These are phyloP conservation scores for Cebus imitator DNA, from an alignment of 2,113 vertebrate species.

Conservation along the genomic window DNA sequence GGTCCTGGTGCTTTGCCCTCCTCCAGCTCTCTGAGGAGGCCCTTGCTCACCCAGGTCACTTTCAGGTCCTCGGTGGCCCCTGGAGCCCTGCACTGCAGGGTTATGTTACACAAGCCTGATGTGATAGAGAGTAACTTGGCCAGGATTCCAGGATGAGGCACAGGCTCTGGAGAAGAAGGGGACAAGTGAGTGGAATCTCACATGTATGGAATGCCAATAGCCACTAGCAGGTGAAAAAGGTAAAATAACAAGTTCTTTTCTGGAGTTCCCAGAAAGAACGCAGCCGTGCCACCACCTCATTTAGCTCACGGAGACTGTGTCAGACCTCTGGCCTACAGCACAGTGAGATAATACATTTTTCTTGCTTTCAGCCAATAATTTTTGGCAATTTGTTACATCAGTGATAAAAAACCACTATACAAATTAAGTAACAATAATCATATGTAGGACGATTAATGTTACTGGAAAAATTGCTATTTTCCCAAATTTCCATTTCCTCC, in stretches of 20 bases:
- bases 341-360: neutral
- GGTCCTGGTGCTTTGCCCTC: neutral
- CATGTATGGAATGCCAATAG: neutral
- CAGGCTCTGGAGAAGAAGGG: neutral
- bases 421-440: neutral
- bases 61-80: constrained; percentile 22
- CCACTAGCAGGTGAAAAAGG: neutral
- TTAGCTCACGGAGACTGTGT: neutral
- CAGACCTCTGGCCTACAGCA: no score
- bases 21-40: rapidly evolving
- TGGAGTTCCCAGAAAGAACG: neutral
- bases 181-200: neutral
- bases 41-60: constrained; percentile 55
- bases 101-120: constrained; percentile 45
- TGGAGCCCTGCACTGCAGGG: neutral
- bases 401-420: rapidly evolving
- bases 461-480: neutral
- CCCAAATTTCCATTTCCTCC: neutral
- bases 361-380: neutral
- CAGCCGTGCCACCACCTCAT: no score
- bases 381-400: neutral
- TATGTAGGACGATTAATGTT: neutral
- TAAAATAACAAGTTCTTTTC: neutral
- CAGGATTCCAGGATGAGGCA: neutral
- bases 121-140: constrained; percentile 24